phyloP scores from a whole-genome alignment of 2,113 vertebrate species.

The Corydoras maculifer region DNA sequence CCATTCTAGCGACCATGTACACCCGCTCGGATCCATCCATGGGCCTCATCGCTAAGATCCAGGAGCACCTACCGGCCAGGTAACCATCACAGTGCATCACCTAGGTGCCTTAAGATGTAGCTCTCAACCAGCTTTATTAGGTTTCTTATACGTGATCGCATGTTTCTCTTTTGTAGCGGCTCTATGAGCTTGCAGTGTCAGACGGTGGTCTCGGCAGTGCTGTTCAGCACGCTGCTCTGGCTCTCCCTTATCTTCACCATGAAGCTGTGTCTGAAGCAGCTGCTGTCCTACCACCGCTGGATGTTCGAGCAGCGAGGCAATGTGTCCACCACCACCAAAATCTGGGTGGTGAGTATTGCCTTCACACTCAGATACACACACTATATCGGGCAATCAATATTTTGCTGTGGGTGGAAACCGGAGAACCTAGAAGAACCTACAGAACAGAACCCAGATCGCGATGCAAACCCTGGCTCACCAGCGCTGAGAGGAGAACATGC shows the following conservation, averaged over 20 bases:
- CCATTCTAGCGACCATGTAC: constrained; percentile 81
- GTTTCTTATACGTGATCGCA: too few relatives aligned
- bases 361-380: too few relatives aligned
- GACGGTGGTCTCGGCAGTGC: constrained; percentile 67
- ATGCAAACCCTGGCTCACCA: too few relatives aligned
- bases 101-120: background rate
- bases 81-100: constrained; percentile 39
- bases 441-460: too few relatives aligned
- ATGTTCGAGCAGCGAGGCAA: constrained; percentile 79
- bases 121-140: background rate
- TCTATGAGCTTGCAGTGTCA: constrained; percentile 70
- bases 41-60: constrained; percentile 85
- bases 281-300: constrained; percentile 87
- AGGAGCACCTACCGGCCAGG: constrained; percentile 81
- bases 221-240: constrained; percentile 84
- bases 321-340: constrained; percentile 79
- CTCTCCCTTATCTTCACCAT: constrained; percentile 82
- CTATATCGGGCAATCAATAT: too few relatives aligned
- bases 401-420: too few relatives aligned
- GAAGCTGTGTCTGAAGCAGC: constrained; percentile 77
- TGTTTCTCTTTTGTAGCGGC: constrained; percentile 47
- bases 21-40: constrained; percentile 87
- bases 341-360: constrained; percentile 77
- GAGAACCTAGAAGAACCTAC: too few relatives aligned
- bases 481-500: too few relatives aligned